These are phyloP conservation scores for Mellivora capensis DNA, from an alignment of 2,113 vertebrate species.

Conservation along the genomic window DNA sequence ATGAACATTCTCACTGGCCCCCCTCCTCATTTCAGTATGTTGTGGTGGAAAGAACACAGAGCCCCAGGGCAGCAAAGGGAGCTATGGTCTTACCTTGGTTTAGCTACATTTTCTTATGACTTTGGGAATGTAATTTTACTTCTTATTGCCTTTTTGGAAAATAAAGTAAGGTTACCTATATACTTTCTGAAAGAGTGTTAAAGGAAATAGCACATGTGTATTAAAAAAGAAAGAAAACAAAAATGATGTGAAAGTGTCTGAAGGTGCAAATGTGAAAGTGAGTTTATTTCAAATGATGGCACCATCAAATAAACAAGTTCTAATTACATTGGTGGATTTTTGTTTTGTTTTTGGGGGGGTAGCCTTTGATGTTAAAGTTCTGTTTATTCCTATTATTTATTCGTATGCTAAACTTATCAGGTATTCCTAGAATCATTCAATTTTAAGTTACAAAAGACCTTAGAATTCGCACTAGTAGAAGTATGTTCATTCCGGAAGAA, in stretches of 20 bases:
- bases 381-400: constrained; percentile 33
- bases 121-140: constrained; percentile 36
- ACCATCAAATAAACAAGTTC: not conserved
- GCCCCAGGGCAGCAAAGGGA: not conserved
- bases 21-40: not conserved
- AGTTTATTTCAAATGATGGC: constrained; percentile 19
- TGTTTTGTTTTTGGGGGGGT: not conserved
- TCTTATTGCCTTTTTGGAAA: constrained; percentile 44
- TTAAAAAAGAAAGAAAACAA: not conserved
- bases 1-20: not conserved
- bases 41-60: not conserved
- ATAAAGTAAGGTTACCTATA: not conserved
- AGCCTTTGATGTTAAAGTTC: not conserved
- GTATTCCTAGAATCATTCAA: not conserved
- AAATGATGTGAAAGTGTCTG: not conserved
- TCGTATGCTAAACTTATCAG: not conserved
- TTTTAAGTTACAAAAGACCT: not conserved
- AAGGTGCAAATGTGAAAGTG: not conserved
- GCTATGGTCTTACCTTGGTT: not conserved
- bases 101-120: not conserved
- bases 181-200: constrained; percentile 12
- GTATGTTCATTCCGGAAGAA: constrained; percentile 16
- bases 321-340: not conserved
- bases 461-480: not conserved
- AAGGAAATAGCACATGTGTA: not conserved